These are phyloP conservation scores for Prosapia bicincta DNA, from an alignment of 2,888 invertebrate species.

Conservation along the genomic window DNA sequence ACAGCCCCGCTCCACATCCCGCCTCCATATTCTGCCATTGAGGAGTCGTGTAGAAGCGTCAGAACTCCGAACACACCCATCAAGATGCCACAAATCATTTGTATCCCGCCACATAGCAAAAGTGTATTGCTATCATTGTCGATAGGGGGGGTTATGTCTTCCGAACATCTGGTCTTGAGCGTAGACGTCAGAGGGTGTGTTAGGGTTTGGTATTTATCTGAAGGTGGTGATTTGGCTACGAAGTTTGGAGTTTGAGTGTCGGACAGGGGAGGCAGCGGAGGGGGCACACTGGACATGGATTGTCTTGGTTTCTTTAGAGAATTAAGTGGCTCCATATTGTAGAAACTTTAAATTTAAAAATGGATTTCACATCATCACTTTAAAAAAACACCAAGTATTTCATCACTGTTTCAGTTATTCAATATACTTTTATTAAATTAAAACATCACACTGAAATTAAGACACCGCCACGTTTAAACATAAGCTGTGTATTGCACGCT, in stretches of 20 bases:
- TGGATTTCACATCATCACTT: no score
- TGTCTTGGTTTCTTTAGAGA: constrained; percentile 11
- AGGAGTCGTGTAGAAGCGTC: constrained; percentile 41
- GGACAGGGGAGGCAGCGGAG: constrained; percentile 6
- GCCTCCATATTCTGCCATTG: constrained; percentile 40
- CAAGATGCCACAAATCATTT: constrained; percentile 40
- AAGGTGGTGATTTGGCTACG: constrained; percentile 36
- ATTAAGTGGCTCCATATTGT: neutral
- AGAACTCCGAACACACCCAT: constrained; percentile 42
- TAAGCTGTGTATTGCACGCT: no score
- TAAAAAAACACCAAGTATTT: no score
- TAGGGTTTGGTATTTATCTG: neutral
- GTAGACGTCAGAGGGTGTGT: neutral
- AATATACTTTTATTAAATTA: no score
- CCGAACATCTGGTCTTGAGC: constrained; percentile 6
- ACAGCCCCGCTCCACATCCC: constrained; percentile 43
- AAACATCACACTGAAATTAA: no score
- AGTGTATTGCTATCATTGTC: neutral
- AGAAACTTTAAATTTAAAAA: no score
- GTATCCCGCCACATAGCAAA: constrained; percentile 27
- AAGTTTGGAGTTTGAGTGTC: constrained; percentile 35
- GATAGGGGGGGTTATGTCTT: neutral
- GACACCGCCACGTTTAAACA: no score
- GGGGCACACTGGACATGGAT: constrained; percentile 9
- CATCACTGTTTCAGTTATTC: no score